Conservation (phyloP, 1,140 invertebrate genomes). For the Gerris buenoi region DNA sequence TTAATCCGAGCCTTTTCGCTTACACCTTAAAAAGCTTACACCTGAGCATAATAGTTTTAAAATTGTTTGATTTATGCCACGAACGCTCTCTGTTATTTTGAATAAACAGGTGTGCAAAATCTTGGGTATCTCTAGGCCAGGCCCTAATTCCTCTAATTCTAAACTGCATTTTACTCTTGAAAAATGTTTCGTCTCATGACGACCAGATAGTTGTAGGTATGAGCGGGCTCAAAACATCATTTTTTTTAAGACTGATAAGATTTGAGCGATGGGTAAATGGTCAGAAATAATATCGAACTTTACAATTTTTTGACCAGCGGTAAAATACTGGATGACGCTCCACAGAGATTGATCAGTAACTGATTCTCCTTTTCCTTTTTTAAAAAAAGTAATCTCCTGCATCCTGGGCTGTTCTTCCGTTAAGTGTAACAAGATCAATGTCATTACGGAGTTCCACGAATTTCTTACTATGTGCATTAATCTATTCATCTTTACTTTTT, state of each 20-base stretch:
- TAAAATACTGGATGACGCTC: neutral
- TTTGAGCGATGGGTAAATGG: neutral
- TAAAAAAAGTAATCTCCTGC: neutral
- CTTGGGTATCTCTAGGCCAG: neutral
- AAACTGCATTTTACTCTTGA: neutral
- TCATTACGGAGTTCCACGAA: too few relatives aligned
- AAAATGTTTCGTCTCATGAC: neutral
- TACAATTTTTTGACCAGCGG: neutral
- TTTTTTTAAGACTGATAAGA: neutral
- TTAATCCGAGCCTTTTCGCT: neutral
- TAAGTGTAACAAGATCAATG: neutral
- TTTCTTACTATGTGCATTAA: too few relatives aligned
- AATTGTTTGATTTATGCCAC: neutral
- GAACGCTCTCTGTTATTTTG: neutral
- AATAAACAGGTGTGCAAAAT: neutral
- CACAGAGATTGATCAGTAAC: neutral
- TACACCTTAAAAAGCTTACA: neutral
- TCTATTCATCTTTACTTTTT: too few relatives aligned
- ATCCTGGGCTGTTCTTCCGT: neutral
- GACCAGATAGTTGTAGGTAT: neutral
- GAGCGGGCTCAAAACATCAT: neutral
- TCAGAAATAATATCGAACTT: neutral
- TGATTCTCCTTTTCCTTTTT: neutral
- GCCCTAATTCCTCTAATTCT: neutral
- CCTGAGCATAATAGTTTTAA: neutral